Evolutionary conservation across 2,888 invertebrate genomes (phyloP).

Genomic region (Dendrolimus pini): DNA sequence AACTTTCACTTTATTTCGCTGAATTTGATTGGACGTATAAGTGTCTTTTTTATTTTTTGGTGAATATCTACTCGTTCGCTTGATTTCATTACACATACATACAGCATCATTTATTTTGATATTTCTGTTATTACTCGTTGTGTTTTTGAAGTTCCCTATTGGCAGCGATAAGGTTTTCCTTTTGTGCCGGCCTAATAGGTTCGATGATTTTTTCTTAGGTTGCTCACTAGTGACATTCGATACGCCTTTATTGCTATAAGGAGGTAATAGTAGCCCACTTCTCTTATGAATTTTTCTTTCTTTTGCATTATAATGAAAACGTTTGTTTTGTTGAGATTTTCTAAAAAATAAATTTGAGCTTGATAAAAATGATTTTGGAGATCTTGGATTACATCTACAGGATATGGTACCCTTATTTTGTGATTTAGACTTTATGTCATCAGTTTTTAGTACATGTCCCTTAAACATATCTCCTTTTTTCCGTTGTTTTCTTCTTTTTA

Average conservation of each 20-base stretch:
- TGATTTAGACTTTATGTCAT: neutral
- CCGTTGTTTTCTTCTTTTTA: neutral
- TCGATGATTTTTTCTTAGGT: neutral
- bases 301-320: neutral
- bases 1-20: no score
- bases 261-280: neutral
- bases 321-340: neutral
- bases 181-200: neutral
- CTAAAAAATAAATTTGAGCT: neutral
- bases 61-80: no score
- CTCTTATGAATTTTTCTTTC: neutral
- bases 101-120: neutral
- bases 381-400: neutral
- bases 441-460: neutral
- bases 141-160: constrained; percentile 2
- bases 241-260: neutral
- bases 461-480: neutral
- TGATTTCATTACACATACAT: constrained; percentile 6
- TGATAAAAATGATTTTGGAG: neutral
- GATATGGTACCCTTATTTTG: neutral
- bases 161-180: neutral
- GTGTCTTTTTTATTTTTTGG: no score
- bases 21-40: no score
- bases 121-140: neutral
- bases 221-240: neutral